phyloP scores from a whole-genome alignment of 2,113 vertebrate genomes.

The Trochalopteron elliotii region DNA sequence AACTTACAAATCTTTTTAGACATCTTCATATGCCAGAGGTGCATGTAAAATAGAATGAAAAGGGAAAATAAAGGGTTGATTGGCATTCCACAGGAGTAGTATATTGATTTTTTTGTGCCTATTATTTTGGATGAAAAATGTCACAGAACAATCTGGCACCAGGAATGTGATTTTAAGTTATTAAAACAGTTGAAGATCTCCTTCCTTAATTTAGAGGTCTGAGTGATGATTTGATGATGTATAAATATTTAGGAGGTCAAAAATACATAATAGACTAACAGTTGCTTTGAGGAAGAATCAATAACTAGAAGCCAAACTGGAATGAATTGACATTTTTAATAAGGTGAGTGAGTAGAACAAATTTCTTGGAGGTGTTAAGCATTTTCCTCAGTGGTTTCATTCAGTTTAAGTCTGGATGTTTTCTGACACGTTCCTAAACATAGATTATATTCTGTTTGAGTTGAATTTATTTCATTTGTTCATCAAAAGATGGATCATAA shows the following conservation, averaged over 20 bases:
- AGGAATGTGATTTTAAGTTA: neutral
- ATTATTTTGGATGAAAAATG: neutral
- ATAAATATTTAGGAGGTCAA: neutral
- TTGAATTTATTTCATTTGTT: neutral
- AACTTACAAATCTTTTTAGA: neutral
- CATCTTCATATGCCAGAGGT: neutral
- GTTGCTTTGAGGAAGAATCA: neutral
- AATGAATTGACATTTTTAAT: neutral
- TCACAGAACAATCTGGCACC: neutral
- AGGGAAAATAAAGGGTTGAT: neutral
- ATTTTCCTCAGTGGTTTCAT: neutral
- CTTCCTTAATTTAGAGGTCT: neutral
- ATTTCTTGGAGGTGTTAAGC: neutral
- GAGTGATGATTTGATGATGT: neutral
- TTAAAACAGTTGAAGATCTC: neutral
- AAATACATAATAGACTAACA: neutral
- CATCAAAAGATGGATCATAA: neutral
- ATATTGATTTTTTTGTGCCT: neutral
- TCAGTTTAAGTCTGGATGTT: neutral
- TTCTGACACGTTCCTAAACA: neutral
- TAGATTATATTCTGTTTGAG: neutral
- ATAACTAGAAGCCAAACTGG: neutral
- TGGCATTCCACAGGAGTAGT: neutral
- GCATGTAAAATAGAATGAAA: neutral
- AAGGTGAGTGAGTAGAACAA: neutral